Evolutionary conservation across 2,888 invertebrate species (phyloP).

Genomic region (Phalangium opilio): DNA sequence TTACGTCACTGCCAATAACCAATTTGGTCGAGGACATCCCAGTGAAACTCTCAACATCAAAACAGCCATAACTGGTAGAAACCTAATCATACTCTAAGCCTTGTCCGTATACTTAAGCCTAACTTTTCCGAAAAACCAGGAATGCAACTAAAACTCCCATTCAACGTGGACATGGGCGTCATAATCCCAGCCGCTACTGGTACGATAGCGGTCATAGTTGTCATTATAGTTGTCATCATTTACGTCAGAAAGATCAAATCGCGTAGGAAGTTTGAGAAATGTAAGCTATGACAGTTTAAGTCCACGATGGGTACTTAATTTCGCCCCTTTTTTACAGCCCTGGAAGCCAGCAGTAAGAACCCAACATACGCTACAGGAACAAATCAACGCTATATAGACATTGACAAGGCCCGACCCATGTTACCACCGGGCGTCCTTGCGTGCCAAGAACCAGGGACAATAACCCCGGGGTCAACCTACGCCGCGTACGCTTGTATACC

Average conservation of each 20-base stretch:
- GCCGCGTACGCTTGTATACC: slow-evolving; percentile 16
- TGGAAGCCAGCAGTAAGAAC: slow-evolving; percentile 11
- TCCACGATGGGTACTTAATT: background rate
- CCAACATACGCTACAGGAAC: slow-evolving; percentile 14
- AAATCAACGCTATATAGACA: slow-evolving; percentile 18
- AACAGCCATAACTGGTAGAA: slow-evolving; percentile 14
- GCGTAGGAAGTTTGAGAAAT: slow-evolving; percentile 14
- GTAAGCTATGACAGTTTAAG: too few relatives aligned
- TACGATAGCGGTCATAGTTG: slow-evolving; percentile 15
- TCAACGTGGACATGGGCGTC: slow-evolving; percentile 14
- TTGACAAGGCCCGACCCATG: slow-evolving; percentile 17
- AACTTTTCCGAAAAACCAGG: background rate
- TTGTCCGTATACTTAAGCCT: too few relatives aligned
- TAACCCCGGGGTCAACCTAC: slow-evolving; percentile 6
- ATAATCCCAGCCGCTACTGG: slow-evolving; percentile 16
- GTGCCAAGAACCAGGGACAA: background rate
- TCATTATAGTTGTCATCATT: slow-evolving; percentile 14
- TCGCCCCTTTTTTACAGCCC: background rate
- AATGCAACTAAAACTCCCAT: background rate
- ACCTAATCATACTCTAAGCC: background rate
- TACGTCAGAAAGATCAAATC: slow-evolving; percentile 14
- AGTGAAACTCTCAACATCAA: slow-evolving; percentile 15
- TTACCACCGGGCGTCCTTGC: slow-evolving; percentile 6
- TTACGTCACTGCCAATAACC: slow-evolving; percentile 21
- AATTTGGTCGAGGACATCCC: slow-evolving; percentile 21